These are phyloP conservation scores for Anhinga anhinga DNA, from an alignment of 2,113 vertebrate species.

Conservation along the genomic window DNA sequence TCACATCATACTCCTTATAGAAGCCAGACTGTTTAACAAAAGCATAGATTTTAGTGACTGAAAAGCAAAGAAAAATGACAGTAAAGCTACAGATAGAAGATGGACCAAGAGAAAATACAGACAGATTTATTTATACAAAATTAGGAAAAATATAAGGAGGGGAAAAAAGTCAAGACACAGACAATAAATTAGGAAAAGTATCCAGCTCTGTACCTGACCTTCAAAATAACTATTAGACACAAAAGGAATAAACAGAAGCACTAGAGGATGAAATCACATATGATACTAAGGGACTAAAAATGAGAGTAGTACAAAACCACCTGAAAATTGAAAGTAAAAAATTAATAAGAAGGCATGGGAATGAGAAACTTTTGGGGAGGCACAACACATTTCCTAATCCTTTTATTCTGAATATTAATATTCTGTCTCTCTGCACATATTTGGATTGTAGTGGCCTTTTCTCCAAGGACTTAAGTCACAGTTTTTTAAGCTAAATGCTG, in stretches of 20 bases:
- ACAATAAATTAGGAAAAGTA: neutral
- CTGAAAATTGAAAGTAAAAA: neutral
- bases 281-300: neutral
- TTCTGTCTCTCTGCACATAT: neutral
- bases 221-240: neutral
- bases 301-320: neutral
- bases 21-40: neutral
- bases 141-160: neutral
- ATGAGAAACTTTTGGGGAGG: neutral
- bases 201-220: neutral
- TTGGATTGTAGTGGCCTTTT: neutral
- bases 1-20: neutral
- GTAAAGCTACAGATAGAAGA: neutral
- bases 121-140: neutral
- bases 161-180: neutral
- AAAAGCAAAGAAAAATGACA: neutral
- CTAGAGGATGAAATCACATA: neutral
- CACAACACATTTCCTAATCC: neutral
- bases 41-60: neutral
- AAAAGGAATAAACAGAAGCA: neutral
- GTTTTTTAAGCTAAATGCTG: neutral
- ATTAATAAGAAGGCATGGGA: neutral
- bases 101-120: neutral
- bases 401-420: neutral
- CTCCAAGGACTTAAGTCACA: neutral